phyloP scores from a whole-genome alignment of 2,113 vertebrate species.

The Semicossyphus pulcher region DNA sequence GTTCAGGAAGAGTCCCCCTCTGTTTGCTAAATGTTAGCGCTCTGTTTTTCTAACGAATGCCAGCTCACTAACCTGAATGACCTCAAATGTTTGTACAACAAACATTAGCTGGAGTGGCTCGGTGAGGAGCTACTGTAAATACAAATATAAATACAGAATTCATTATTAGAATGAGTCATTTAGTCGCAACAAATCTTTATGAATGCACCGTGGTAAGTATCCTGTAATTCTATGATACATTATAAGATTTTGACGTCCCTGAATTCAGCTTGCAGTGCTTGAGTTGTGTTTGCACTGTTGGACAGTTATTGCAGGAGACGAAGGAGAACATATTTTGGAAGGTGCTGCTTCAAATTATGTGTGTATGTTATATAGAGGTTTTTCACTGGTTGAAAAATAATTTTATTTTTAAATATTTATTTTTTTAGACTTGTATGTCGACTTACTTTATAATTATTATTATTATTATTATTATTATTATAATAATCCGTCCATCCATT shows the following conservation, averaged over 20 bases:
- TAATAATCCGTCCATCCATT: no score
- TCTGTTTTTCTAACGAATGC: conserved; percentile 40
- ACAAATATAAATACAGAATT: conserved; percentile 18
- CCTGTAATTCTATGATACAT: neutral
- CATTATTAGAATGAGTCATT: conserved; percentile 16
- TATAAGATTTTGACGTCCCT: neutral
- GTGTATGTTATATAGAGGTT: no score
- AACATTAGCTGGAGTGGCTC: conserved; percentile 25
- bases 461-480: no score
- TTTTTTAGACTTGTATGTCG: no score
- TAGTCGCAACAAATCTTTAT: neutral
- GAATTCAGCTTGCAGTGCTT: neutral
- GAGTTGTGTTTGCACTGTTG: neutral
- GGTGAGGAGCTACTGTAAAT: conserved; percentile 31
- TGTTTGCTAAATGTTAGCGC: conserved; percentile 22
- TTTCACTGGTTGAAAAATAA: no score
- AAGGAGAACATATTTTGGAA: no score
- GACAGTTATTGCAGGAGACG: neutral
- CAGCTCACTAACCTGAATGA: conserved; percentile 54
- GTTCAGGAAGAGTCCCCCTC: conserved; percentile 6
- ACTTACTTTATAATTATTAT: no score
- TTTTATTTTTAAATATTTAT: no score
- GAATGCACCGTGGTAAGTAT: neutral
- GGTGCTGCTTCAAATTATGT: no score
- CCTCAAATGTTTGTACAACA: conserved; percentile 39